Conservation (phyloP, 1,140 invertebrate species). For the Calliopsis andreniformis region DNA sequence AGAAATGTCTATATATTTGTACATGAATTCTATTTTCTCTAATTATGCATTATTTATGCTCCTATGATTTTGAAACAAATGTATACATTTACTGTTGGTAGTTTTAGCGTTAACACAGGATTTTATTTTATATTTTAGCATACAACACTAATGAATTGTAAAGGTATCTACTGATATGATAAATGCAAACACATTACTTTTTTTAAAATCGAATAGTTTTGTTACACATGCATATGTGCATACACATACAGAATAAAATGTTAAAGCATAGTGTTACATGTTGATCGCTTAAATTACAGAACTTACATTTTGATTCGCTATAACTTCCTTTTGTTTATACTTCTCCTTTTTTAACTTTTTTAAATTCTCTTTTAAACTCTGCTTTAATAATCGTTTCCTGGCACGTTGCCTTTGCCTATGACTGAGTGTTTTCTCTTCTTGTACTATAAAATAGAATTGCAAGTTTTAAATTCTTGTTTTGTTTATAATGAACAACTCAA, state of each 20-base stretch:
- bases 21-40: no score
- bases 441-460: slow-evolving; percentile 64
- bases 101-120: no score
- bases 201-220: no score
- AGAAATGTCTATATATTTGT: no score
- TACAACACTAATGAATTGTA: no score
- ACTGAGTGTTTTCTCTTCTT: slow-evolving; percentile 83
- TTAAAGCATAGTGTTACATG: background rate
- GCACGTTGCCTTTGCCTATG: slow-evolving; percentile 87
- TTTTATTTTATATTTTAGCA: no score
- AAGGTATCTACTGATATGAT: no score
- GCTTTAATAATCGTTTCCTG: slow-evolving; percentile 84
- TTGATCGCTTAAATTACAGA: background rate
- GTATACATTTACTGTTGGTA: no score
- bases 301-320: slow-evolving; percentile 64
- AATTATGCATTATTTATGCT: no score
- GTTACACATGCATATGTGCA: no score
- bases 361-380: slow-evolving; percentile 77
- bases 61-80: no score
- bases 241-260: background rate
- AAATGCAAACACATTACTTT: no score
- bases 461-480: background rate
- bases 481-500: background rate
- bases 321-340: slow-evolving; percentile 39
- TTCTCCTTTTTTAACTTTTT: slow-evolving; percentile 63